Evolutionary conservation across 1,140 invertebrate genomes (phyloP).

Genomic region (Colletes latitarsis): DNA sequence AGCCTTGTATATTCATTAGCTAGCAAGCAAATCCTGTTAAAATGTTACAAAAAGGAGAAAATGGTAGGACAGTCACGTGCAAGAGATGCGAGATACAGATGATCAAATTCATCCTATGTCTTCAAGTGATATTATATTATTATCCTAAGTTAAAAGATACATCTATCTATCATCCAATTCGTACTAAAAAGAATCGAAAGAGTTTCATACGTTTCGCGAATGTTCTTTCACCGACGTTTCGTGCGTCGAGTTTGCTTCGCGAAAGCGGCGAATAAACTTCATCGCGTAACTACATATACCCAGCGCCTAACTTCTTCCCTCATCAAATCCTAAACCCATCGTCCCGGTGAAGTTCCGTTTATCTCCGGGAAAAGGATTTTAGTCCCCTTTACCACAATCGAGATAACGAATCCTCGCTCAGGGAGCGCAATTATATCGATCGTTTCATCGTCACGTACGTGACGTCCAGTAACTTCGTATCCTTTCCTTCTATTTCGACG

Average conservation of each 20-base stretch:
- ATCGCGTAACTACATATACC: slow-evolving; percentile 6
- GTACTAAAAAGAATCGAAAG: too few relatives aligned
- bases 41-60: too few relatives aligned
- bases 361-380: slow-evolving; percentile 35
- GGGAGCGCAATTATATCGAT: slow-evolving; percentile 47
- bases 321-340: slow-evolving; percentile 41
- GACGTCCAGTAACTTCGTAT: slow-evolving; percentile 45
- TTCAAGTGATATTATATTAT: too few relatives aligned
- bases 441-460: slow-evolving; percentile 47
- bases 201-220: not conserved
- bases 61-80: too few relatives aligned
- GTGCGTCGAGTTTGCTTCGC: not conserved
- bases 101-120: too few relatives aligned
- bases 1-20: too few relatives aligned
- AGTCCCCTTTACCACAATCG: slow-evolving; percentile 33
- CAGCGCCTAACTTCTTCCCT: slow-evolving; percentile 34
- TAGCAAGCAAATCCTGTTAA: too few relatives aligned
- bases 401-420: slow-evolving; percentile 44
- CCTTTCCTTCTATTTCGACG: not conserved
- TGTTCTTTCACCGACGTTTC: not conserved
- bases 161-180: too few relatives aligned
- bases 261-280: slow-evolving; percentile 19
- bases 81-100: too few relatives aligned
- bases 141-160: too few relatives aligned
- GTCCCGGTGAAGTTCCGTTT: slow-evolving; percentile 26